These are phyloP conservation scores for Drosophila emarginata DNA, from an alignment of 2,888 invertebrate genomes.

Conservation along the genomic window DNA sequence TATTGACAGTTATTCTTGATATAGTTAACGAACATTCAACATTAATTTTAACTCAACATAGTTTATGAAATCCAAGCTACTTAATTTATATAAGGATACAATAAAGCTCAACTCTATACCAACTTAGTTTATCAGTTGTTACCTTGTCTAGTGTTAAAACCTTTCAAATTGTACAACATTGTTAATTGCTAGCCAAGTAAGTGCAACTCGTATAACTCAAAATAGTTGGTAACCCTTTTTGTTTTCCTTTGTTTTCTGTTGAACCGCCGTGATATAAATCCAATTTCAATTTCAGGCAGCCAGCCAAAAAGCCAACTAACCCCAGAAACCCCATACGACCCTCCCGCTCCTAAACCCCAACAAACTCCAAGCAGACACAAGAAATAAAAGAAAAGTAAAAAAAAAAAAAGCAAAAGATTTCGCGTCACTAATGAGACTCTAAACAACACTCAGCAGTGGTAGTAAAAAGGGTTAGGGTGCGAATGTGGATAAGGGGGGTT, in stretches of 20 bases:
- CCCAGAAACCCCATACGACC: constrained; percentile 5
- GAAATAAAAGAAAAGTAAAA: constrained; percentile 10
- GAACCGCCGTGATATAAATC: constrained; percentile 28
- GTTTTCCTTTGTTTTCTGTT: neutral
- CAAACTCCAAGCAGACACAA: constrained; percentile 3
- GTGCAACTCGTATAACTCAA: neutral
- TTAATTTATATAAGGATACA: no score
- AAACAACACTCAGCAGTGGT: constrained; percentile 47
- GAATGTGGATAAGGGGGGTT: neutral
- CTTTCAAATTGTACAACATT: neutral
- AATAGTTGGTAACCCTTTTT: constrained; percentile 32
- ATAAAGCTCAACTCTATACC: no score
- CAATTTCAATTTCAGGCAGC: constrained; percentile 48
- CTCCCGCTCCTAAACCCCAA: neutral
- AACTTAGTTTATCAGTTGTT: neutral
- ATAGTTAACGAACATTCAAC: no score
- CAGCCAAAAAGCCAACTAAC: constrained; percentile 2
- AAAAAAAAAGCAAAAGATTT: constrained; percentile 55
- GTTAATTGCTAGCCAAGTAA: neutral
- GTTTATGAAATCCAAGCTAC: neutral
- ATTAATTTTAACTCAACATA: no score
- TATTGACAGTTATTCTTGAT: neutral
- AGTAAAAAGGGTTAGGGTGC: constrained; percentile 4
- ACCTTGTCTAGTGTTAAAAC: neutral
- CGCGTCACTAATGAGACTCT: constrained; percentile 72